Evolutionary conservation across 2,888 invertebrate genomes (phyloP).

Genomic region (Dynastes hyllus): DNA sequence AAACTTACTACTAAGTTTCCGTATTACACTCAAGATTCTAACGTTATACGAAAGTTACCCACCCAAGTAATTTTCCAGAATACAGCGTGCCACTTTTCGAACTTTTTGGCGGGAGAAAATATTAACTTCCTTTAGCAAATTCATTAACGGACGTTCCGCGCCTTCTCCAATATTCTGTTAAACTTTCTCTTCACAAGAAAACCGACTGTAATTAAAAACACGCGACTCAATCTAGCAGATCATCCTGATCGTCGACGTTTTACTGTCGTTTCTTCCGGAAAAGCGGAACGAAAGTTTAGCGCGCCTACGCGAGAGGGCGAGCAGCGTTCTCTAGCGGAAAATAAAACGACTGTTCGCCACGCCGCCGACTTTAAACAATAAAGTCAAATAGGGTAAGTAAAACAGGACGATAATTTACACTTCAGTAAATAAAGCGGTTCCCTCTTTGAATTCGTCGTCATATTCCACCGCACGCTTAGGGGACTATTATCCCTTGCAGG

Average conservation of each 20-base stretch:
- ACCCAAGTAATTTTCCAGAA: too few species aligned
- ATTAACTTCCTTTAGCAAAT: background rate
- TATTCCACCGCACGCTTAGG: conserved; percentile 2
- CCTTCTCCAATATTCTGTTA: background rate
- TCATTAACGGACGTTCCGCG: background rate
- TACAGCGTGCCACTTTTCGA: background rate
- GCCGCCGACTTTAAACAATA: conserved; percentile 25
- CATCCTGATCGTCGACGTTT: conserved; percentile 1
- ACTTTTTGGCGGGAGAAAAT: background rate
- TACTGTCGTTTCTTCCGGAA: background rate
- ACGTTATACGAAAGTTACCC: too few species aligned
- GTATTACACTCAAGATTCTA: too few species aligned
- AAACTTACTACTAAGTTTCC: too few species aligned
- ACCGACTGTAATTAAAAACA: background rate
- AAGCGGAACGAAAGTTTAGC: too few species aligned
- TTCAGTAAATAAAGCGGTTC: conserved; percentile 37
- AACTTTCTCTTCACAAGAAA: background rate
- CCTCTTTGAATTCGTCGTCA: conserved; percentile 28
- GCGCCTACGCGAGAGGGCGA: background rate
- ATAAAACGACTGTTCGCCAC: conserved; percentile 5
- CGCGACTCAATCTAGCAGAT: conserved; percentile 7
- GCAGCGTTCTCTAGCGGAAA: conserved; percentile 11
- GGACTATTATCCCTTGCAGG: background rate
- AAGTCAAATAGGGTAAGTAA: conserved; percentile 27
- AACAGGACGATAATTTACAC: conserved; percentile 35